phyloP scores from a whole-genome alignment of 2,113 vertebrate species.

The Pseudorectes ferrugineus region DNA sequence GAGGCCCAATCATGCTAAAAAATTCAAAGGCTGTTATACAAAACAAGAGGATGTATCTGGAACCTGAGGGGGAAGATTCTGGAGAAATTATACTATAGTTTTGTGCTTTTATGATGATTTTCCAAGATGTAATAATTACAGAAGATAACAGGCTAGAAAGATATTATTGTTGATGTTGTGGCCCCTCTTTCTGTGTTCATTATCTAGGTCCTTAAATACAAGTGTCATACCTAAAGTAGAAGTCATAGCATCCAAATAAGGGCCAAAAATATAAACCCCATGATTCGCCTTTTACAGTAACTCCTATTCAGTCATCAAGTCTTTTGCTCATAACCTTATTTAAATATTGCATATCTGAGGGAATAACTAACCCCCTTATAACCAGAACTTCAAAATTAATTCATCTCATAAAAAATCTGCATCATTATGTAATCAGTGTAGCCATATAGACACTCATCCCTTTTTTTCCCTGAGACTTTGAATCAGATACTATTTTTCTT shows the following conservation, averaged over 20 bases:
- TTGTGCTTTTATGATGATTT: not conserved
- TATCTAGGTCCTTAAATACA: not conserved
- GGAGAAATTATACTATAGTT: not conserved
- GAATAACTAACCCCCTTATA: not conserved
- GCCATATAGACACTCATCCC: not conserved
- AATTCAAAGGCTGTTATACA: not conserved
- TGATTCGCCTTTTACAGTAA: not conserved
- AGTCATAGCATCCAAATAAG: not conserved
- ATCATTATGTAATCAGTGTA: not conserved
- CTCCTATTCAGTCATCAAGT: not conserved
- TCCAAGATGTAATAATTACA: not conserved
- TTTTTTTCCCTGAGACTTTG: not conserved
- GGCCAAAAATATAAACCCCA: fast-evolving
- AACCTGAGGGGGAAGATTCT: not conserved
- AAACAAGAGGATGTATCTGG: not conserved
- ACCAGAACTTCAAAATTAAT: not conserved
- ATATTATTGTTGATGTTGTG: not conserved
- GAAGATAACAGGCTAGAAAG: not conserved
- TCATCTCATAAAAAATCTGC: not conserved
- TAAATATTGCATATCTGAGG: not conserved
- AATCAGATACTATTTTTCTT: not conserved
- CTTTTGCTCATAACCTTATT: not conserved
- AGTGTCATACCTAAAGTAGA: not conserved
- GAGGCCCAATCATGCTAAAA: not conserved
- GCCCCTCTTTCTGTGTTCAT: not conserved